Conservation (phyloP, 2,797 vertebrate genomes). For the Novumbra hubbsi region DNA sequence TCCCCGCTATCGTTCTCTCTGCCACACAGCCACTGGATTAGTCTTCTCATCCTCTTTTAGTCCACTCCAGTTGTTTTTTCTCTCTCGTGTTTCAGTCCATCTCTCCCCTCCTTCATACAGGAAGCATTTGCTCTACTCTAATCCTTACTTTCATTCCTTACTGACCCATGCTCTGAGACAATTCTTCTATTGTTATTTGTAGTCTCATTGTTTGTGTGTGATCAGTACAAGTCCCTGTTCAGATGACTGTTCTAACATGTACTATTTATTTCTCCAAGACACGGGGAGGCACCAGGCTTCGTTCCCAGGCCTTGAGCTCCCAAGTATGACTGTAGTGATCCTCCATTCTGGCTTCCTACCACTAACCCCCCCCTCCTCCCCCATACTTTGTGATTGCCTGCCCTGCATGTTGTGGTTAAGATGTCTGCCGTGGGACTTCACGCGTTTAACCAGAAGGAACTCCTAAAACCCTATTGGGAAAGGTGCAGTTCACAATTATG, state of each 20-base stretch:
- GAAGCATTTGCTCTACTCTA: background rate
- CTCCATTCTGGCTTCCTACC: constrained; percentile 48
- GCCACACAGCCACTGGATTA: background rate
- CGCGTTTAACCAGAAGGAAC: background rate
- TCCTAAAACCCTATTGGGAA: background rate
- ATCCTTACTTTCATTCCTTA: background rate
- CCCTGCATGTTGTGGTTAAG: background rate
- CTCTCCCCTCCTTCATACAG: background rate
- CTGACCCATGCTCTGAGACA: too few relatives aligned
- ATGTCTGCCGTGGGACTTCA: background rate
- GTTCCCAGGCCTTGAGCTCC: constrained; percentile 59
- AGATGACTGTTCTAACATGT: background rate
- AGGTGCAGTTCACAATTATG: background rate
- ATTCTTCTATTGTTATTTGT: background rate
- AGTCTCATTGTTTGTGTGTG: background rate
- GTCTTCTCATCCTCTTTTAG: background rate
- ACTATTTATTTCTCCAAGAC: constrained; percentile 35
- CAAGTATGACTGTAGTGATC: constrained; percentile 50
- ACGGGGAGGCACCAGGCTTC: constrained; percentile 55
- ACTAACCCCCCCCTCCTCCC: constrained; percentile 17
- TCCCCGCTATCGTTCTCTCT: background rate
- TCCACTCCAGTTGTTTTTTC: background rate
- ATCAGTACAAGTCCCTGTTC: background rate
- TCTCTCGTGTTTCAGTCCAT: background rate
- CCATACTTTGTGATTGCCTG: background rate